Evolutionary conservation across 2,888 invertebrate genomes (phyloP).

Genomic region (Pristionchus maxplancki): DNA sequence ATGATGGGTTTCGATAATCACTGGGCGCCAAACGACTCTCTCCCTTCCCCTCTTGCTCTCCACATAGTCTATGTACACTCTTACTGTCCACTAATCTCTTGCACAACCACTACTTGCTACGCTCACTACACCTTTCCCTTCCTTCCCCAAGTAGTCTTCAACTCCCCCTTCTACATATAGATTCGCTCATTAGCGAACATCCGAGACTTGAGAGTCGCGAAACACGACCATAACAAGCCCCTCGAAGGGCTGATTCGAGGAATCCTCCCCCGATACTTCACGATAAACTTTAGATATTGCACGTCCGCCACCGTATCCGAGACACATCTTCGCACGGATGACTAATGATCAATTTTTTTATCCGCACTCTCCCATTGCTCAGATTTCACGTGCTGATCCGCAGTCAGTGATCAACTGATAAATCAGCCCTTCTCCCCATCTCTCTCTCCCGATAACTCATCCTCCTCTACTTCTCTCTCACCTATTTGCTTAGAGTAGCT

Average conservation of each 20-base stretch:
- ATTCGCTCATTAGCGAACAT: not conserved
- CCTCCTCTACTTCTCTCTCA: constrained; percentile 3
- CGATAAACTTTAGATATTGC: not conserved
- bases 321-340: not conserved
- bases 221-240: constrained; percentile 7
- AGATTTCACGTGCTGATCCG: not conserved
- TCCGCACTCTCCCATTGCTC: not conserved
- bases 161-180: not conserved
- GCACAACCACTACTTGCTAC: constrained; percentile 29
- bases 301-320: not conserved
- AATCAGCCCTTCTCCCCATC: constrained; percentile 15
- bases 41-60: not conserved
- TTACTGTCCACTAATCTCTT: constrained; percentile 18
- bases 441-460: constrained; percentile 14
- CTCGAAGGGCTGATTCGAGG: not conserved
- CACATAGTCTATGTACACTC: constrained; percentile 39
- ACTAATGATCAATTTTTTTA: not conserved
- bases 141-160: not conserved
- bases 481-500: constrained; percentile 45
- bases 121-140: not conserved
- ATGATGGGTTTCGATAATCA: constrained; percentile 28
- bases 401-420: constrained; percentile 40
- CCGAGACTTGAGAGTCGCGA: not conserved
- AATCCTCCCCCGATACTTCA: not conserved
- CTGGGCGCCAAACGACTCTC: constrained; percentile 14